Conservation (phyloP, 2,888 invertebrate genomes). For the Volucella inflata region DNA sequence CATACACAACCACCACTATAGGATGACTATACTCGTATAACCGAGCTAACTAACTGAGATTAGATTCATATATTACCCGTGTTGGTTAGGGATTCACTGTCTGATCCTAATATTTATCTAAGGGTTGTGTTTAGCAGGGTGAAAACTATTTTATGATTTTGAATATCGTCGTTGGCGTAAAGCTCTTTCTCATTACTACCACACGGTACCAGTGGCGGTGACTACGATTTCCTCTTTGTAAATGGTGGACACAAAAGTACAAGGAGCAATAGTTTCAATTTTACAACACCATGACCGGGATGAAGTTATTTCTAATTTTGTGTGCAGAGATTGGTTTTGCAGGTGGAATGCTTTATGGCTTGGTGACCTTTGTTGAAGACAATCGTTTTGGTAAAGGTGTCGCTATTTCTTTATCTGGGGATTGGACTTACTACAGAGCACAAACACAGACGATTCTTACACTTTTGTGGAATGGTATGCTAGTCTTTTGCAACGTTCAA, state of each 20-base stretch:
- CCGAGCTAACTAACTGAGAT: conserved; percentile 68
- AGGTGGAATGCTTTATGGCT: conserved; percentile 35
- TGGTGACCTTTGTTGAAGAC: conserved; percentile 14
- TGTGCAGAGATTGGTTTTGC: conserved; percentile 17
- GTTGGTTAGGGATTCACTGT: conserved; percentile 68
- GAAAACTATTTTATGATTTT: conserved; percentile 75
- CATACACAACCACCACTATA: conserved; percentile 14
- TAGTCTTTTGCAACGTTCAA: no score
- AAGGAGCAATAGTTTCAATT: conserved; percentile 51
- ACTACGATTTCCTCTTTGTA: conserved; percentile 48
- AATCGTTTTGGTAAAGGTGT: not conserved
- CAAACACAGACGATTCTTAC: no score
- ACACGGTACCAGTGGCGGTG: not conserved
- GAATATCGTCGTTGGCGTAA: conserved; percentile 62
- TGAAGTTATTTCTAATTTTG: conserved; percentile 35
- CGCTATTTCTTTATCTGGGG: no score
- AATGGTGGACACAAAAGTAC: conserved; percentile 50
- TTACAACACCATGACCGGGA: conserved; percentile 18
- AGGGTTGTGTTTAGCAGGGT: conserved; percentile 48
- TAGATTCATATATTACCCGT: conserved; percentile 71
- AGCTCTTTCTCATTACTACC: conserved; percentile 33
- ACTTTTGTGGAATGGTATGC: no score
- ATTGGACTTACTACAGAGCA: no score
- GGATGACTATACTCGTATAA: conserved; percentile 27
- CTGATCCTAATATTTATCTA: conserved; percentile 74